Base-by-base conservation (phyloP, 2,888 invertebrate genomes). In the Nudaria mundana region DNA sequence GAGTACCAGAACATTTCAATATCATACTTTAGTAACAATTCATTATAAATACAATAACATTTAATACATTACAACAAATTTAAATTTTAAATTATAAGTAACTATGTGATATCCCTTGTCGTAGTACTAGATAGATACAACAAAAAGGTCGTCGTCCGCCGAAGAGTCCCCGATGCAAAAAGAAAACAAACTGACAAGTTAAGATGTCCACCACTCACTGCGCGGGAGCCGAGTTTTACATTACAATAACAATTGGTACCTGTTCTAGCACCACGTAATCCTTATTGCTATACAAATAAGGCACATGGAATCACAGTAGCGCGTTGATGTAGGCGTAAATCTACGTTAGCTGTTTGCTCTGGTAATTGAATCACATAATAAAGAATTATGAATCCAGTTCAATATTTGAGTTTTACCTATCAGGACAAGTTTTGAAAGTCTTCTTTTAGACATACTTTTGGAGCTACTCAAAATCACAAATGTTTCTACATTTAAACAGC, bases 131-230 rank as follows among this genome's bases (percentile, higher is more conserved):
- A 57, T 55, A 63, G 56, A 69, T 49, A 64, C 58, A 63, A 56
- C 59, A 63, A 43, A 52, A 32, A 70, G 83, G 85, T 86, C 86
- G 75, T 75, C 72, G 84, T 50, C 79, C 87, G 76, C 37, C 44
- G 54, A 62, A 81, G 77, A 71, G 71, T 56, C 58, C 54, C 71
- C 69, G 70, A 71, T 72, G 76, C 80, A 76, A 80, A 83, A 84
- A 83, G 78, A 86, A 82, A 85, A 83, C 76, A 81, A 75, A 75
- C 77, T 81, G 79, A 83, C 83, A 83, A 77, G 72, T 78, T 73
- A 79, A 85, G 82, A 81, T 78, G 79, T 81, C 81, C 81, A 71
- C 64, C 62, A 70, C 71, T 76, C 68, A 50, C 62, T 56, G 59
- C 60, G 46, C 52, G 46, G 56, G 42, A 53, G 51, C 63, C 65